phyloP scores from a whole-genome alignment of 2,113 vertebrate species.

The Ochotona princeps region DNA sequence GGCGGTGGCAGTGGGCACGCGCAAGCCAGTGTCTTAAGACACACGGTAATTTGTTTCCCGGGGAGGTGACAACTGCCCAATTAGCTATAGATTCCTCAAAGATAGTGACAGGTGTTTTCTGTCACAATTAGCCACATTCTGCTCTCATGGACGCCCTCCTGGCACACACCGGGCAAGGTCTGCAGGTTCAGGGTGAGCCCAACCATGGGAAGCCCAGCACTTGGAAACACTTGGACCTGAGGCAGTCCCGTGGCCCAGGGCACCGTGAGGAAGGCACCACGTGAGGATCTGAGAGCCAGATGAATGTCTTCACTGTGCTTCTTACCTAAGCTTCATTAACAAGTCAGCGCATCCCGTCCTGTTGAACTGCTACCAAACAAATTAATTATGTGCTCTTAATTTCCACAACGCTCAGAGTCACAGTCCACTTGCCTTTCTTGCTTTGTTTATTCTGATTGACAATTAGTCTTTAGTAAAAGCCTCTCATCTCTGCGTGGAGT shows the following conservation, averaged over 20 bases:
- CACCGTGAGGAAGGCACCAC: constrained; percentile 74
- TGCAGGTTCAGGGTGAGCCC: constrained; percentile 42
- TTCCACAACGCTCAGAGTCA: constrained; percentile 80
- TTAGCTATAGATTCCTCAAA: constrained; percentile 62
- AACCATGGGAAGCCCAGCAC: neutral
- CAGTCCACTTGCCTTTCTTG: constrained; percentile 78
- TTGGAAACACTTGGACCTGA: constrained; percentile 63
- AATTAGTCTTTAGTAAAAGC: constrained; percentile 69
- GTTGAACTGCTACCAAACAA: constrained; percentile 77
- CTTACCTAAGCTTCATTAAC: constrained; percentile 86
- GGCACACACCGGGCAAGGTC: neutral
- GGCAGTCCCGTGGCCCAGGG: constrained; percentile 83
- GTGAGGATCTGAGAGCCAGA: constrained; percentile 80
- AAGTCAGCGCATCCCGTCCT: neutral
- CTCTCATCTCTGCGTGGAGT: constrained; percentile 7
- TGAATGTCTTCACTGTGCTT: constrained; percentile 88
- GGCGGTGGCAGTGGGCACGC: too few relatives aligned
- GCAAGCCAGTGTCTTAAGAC: neutral
- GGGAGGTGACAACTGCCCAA: constrained; percentile 55
- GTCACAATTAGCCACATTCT: constrained; percentile 62
- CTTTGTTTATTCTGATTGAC: constrained; percentile 78
- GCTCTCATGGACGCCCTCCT: constrained; percentile 9
- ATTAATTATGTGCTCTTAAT: constrained; percentile 83
- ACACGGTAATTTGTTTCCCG: constrained; percentile 71
- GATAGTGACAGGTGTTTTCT: constrained; percentile 70